Conservation (phyloP, 2,888 invertebrate species). For the Dryococelus australis region DNA sequence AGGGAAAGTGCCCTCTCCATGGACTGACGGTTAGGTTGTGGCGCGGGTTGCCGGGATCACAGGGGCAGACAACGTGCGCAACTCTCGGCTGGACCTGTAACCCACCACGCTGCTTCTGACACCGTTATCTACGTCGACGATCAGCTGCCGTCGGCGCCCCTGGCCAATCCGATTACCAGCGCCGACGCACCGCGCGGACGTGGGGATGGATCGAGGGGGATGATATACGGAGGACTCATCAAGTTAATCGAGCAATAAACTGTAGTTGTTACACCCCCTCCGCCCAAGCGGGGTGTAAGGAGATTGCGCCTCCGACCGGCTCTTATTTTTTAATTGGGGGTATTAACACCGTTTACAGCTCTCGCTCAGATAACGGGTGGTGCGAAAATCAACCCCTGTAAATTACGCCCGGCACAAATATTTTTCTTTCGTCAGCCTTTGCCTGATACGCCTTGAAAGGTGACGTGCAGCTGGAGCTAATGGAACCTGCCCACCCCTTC, state of each 20-base stretch:
- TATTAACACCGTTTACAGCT: background rate
- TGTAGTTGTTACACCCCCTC: background rate
- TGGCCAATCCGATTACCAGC: background rate
- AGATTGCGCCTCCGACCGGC: background rate
- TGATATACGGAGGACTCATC: slow-evolving; percentile 16
- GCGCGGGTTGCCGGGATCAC: background rate
- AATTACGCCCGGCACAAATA: background rate
- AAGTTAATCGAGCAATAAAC: slow-evolving; percentile 16
- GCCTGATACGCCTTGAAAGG: too few species aligned
- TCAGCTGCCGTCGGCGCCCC: background rate
- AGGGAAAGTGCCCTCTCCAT: slow-evolving; percentile 19
- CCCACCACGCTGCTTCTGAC: background rate
- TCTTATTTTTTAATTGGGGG: slow-evolving; percentile 7
- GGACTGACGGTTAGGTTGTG: background rate
- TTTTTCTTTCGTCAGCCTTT: too few species aligned
- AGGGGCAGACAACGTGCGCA: background rate
- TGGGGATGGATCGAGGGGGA: background rate
- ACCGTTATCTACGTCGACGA: background rate
- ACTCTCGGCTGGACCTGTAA: background rate
- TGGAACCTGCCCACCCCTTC: too few species aligned
- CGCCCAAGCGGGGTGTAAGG: background rate
- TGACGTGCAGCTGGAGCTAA: too few species aligned
- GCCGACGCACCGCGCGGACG: background rate
- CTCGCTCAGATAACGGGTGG: background rate
- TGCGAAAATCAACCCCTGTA: background rate